These are phyloP conservation scores for Rhingia campestris DNA, from an alignment of 2,888 invertebrate genomes.

Conservation along the genomic window DNA sequence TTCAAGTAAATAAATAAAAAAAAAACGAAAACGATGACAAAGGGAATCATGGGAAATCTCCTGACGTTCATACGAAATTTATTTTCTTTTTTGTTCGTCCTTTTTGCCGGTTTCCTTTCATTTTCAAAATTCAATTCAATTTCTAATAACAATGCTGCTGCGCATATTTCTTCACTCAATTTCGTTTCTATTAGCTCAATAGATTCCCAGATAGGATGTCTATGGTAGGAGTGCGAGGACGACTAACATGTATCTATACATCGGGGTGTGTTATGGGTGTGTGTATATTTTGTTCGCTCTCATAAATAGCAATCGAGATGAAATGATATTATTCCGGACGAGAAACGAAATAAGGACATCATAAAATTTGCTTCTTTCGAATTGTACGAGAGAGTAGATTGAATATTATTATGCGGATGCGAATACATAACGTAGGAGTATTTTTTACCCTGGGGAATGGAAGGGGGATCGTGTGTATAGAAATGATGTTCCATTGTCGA, in stretches of 20 bases:
- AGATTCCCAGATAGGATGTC: constrained; percentile 11
- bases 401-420: constrained; percentile 59
- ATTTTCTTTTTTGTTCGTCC: constrained; percentile 11
- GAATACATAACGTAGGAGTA: background rate
- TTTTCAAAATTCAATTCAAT: constrained; percentile 68
- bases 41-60: constrained; percentile 62
- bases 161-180: constrained; percentile 73
- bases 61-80: constrained; percentile 44
- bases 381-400: constrained; percentile 42
- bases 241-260: background rate
- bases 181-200: constrained; percentile 71
- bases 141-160: constrained; percentile 70
- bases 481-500: constrained; percentile 30
- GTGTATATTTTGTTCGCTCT: constrained; percentile 7
- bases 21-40: constrained; percentile 55
- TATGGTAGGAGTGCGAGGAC: background rate
- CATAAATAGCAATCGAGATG: constrained; percentile 70
- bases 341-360: constrained; percentile 73
- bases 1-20: constrained; percentile 37
- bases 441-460: constrained; percentile 7
- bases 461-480: background rate
- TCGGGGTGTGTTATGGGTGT: constrained; percentile 3
- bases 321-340: constrained; percentile 73
- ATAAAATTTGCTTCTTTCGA: constrained; percentile 71
- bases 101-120: constrained; percentile 22